These are phyloP conservation scores for Kobus ellipsiprymnus DNA, from an alignment of 2,113 vertebrate species.

Conservation along the genomic window DNA sequence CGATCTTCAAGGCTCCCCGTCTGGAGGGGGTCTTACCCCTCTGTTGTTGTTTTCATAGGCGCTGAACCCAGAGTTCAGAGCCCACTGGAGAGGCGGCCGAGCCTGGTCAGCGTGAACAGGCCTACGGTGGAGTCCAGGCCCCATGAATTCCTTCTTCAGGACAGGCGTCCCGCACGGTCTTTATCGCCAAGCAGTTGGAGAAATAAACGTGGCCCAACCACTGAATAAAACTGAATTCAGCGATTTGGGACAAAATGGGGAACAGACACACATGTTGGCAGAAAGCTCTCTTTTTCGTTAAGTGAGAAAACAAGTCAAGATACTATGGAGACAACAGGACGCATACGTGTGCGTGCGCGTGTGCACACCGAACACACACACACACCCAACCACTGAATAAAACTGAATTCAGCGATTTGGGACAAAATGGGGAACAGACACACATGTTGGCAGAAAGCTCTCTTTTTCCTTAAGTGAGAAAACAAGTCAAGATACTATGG, in stretches of 20 bases:
- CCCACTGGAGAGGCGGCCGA: too few relatives aligned
- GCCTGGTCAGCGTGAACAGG: too few relatives aligned
- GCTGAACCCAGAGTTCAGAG: too few relatives aligned
- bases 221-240: not conserved
- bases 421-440: too few relatives aligned
- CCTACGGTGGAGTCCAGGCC: too few relatives aligned
- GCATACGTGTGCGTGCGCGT: fast-evolving
- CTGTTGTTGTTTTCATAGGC: too few relatives aligned
- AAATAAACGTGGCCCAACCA: fast-evolving
- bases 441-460: not conserved
- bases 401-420: not conserved
- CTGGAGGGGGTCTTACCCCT: too few relatives aligned
- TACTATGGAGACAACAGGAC: not conserved
- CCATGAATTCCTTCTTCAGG: not conserved
- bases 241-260: too few relatives aligned
- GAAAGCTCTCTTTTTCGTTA: not conserved
- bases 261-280: fast-evolving
- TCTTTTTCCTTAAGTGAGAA: not conserved
- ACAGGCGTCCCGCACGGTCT: not conserved
- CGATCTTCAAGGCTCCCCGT: fast-evolving
- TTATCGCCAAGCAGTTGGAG: not conserved
- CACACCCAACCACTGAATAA: not conserved
- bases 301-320: not conserved
- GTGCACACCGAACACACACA: too few relatives aligned
- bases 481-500: not conserved